Conservation (phyloP, 2,888 invertebrate genomes). For the Agrilus biguttatus region DNA sequence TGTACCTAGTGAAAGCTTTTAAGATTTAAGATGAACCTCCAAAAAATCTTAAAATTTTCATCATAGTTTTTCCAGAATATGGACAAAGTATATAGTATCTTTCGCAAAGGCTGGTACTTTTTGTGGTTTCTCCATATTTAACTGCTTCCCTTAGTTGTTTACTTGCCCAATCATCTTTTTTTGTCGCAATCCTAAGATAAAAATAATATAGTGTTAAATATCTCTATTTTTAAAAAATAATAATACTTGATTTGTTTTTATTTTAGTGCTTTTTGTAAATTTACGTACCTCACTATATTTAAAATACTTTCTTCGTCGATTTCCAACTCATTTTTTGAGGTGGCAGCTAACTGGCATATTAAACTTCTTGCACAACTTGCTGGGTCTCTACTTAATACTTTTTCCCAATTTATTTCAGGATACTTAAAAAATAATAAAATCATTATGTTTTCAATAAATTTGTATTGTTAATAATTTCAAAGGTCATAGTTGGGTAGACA, state of each 20-base stretch:
- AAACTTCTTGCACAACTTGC: constrained; percentile 33
- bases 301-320: constrained; percentile 22
- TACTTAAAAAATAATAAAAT: constrained; percentile 3
- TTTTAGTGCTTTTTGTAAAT: neutral
- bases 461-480: no score
- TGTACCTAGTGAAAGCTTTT: neutral
- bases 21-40: constrained; percentile 10
- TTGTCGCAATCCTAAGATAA: constrained; percentile 10
- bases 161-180: constrained; percentile 18
- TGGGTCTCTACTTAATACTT: constrained; percentile 27
- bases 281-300: constrained; percentile 20
- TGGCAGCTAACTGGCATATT: constrained; percentile 30
- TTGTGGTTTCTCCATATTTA: constrained; percentile 17
- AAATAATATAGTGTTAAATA: neutral
- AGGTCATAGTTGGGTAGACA: no score
- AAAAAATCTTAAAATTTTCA: constrained; percentile 19
- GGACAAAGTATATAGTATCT: constrained; percentile 25
- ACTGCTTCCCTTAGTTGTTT: constrained; percentile 22
- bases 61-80: constrained; percentile 24
- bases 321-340: constrained; percentile 17
- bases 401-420: constrained; percentile 21
- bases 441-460: neutral
- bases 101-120: constrained; percentile 18
- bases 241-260: no score
- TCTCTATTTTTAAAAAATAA: neutral